These are phyloP conservation scores for Ctenodactylus gundi DNA, from an alignment of 2,113 vertebrate genomes.

Conservation along the genomic window DNA sequence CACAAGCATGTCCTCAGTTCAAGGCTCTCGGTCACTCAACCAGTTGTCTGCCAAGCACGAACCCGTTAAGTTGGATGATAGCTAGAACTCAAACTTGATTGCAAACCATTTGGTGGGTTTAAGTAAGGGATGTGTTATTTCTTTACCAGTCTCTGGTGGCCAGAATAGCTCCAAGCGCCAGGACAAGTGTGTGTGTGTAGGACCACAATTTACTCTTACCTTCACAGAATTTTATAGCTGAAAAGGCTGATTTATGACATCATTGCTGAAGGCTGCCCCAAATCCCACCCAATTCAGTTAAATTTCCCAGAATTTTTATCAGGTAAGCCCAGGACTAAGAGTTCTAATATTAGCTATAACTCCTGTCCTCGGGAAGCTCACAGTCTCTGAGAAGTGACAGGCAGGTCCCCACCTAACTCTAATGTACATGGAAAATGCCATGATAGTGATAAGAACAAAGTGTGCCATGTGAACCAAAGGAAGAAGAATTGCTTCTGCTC, in stretches of 20 bases:
- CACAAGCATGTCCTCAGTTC: background rate
- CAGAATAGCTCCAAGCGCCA: background rate
- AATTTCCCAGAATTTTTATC: background rate
- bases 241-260: background rate
- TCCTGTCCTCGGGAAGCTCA: slow-evolving; percentile 45
- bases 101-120: background rate
- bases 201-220: background rate
- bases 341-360: background rate
- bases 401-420: slow-evolving; percentile 7
- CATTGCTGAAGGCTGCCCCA: background rate
- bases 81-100: background rate
- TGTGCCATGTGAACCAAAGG: background rate
- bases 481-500: slow-evolving; percentile 45
- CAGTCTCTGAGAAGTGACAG: background rate
- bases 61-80: background rate
- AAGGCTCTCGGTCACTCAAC: background rate
- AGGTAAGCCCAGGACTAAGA: background rate
- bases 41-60: background rate
- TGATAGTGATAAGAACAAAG: slow-evolving; percentile 30
- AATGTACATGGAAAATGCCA: background rate
- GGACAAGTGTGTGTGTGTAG: background rate
- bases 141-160: background rate
- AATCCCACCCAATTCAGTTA: background rate
- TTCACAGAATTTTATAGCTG: background rate
- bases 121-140: background rate